These are phyloP conservation scores for Blera fallax DNA, from an alignment of 2,888 invertebrate genomes.

Conservation along the genomic window DNA sequence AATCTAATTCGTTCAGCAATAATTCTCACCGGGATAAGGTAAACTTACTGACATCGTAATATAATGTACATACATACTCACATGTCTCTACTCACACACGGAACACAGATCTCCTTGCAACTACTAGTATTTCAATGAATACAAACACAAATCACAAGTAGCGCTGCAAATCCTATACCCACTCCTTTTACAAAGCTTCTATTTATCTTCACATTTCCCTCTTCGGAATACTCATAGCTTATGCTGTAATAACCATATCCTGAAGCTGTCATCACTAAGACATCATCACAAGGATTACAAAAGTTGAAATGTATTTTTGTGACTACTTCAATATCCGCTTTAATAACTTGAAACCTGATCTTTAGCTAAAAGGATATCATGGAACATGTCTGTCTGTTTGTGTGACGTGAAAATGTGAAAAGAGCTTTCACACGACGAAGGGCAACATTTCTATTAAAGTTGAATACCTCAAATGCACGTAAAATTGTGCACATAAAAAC, in stretches of 20 bases:
- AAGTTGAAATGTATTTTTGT: conserved; percentile 21
- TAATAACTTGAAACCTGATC: conserved; percentile 10
- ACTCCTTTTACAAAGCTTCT: neutral
- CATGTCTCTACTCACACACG: neutral
- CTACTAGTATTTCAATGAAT: neutral
- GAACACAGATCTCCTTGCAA: neutral
- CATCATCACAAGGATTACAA: neutral
- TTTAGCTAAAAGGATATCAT: neutral
- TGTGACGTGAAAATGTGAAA: neutral
- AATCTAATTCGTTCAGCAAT: neutral
- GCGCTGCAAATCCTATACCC: neutral
- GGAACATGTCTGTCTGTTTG: neutral
- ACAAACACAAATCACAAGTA: neutral
- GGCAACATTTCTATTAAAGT: neutral
- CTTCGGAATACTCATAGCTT: neutral
- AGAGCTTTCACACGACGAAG: neutral
- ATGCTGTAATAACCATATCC: conserved; percentile 6
- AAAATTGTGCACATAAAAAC: neutral
- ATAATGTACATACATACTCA: too few species aligned
- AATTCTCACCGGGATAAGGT: neutral
- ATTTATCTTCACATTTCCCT: neutral
- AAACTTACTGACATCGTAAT: neutral
- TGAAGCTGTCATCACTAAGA: neutral
- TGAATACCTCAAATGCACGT: neutral
- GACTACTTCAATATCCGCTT: conserved; percentile 20